Percentiles rank a stretch among this genome's conserved stretches.
These are phyloP conservation scores for Erinaceus europaeus DNA, from an alignment of 2,113 vertebrate genomes.

Conservation along the genomic window DNA sequence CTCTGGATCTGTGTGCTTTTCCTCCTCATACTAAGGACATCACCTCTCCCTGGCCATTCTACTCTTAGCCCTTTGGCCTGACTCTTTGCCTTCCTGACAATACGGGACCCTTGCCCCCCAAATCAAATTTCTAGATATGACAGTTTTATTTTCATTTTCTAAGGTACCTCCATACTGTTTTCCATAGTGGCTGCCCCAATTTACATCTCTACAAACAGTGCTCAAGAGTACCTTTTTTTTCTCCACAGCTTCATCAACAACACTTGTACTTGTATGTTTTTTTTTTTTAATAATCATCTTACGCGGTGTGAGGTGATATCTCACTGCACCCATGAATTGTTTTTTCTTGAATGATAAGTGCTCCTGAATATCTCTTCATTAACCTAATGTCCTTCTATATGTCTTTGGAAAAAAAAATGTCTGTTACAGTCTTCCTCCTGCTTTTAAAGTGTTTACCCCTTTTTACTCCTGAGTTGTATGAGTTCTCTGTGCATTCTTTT, in stretches of 20 bases:
- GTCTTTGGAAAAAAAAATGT: not conserved
- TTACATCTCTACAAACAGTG: not conserved
- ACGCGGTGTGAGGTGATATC: not conserved
- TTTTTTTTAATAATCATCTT: not conserved
- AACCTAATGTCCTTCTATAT: not conserved
- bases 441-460: not conserved
- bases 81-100: too few relatives aligned
- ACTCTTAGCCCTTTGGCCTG: too few relatives aligned
- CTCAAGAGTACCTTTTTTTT: not conserved
- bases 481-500: too few relatives aligned
- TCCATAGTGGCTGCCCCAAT: not conserved
- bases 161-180: not conserved
- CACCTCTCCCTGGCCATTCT: too few relatives aligned
- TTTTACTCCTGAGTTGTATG: not conserved
- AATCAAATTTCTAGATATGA: too few relatives aligned
- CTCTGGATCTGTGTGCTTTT: too few relatives aligned
- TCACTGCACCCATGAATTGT: not conserved
- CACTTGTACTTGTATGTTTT: not conserved
- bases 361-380: not conserved
- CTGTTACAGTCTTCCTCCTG: not conserved
- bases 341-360: not conserved
- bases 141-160: not conserved
- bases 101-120: too few relatives aligned
- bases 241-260: not conserved
- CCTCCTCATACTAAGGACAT: too few relatives aligned